Base-by-base conservation (phyloP, 2,888 invertebrate species). In the Acanthosoma haemorrhoidale region DNA sequence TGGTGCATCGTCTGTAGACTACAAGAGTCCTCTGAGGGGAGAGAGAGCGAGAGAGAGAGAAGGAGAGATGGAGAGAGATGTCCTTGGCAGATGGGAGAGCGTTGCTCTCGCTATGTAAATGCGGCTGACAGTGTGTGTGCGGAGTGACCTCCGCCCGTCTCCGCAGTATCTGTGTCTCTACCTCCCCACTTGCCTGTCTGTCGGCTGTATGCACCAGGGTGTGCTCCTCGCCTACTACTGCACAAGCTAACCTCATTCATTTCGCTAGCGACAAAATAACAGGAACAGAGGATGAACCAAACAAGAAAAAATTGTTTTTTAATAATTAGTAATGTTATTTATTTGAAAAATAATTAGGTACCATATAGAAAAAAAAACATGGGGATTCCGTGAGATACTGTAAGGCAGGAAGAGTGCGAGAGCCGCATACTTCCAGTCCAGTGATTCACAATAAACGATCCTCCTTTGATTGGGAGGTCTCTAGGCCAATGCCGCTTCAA, bases 91-190 rank as follows among this genome's bases (percentile, higher is more conserved):
- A 21, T 21, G 41, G 43, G 11, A 43, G 43, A 43, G 13, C 43
- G 43, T 43, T 43, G 43, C 43, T 43, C 43, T 21, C 25, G 21
- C 43, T n/a, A 43, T 43, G 43, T 43, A 43, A 43, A 43, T 43
- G 43, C 13, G 13, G 21, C 18, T 43, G 43, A 21, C 43, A 21
- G 18, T 43, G 43, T 21, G 13, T 11, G 43, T 21, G 13, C 13
- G 8, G 1, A 21, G n/a, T n/a, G n/a, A n/a, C n/a, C n/a, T 21
- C 43, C 43, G 13, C 13, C 11, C 9, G 41, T 18, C 41, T 18
- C 21, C n/a, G n/a, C 9, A 18, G 41, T 2, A 9, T 41, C 13
- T 18, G 18, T 41, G 3, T 16, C 4, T 39, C 41, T 9, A 2
- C 9, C 18, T 41, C n/a, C n/a, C n/a, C n/a, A n/a, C n/a, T n/a